Base-by-base conservation (phyloP, 2,888 invertebrate genomes). In the Cheilosia grossa region DNA sequence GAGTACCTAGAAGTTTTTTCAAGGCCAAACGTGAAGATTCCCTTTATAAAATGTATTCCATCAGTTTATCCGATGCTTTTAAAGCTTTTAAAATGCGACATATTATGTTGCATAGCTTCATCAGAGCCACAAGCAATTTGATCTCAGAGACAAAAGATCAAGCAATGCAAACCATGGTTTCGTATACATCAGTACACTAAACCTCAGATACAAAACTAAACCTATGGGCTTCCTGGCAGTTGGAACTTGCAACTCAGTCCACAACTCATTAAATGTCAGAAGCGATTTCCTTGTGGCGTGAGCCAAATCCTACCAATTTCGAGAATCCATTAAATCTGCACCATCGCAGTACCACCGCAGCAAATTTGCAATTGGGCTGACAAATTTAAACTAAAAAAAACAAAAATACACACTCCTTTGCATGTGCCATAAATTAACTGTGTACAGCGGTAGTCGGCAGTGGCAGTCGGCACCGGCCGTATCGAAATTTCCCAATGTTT, bases 401-500 rank as follows among this genome's bases (percentile, higher is more conserved):
- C 6, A 27, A 27, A 27, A 9, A 47, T 9, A 19, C 9, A 63
- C 40, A 49, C 54, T 66, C 72, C 64, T 54, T 54, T 78, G 40
- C 44, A 27, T 49, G 67, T 49, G 67, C 73, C 42, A 79, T 79
- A 79, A 79, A 83, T 83, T 74, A 63, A 69, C 37, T 19, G 40
- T 19, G 40, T 64, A 59, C 63, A 51, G 49, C 67, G 56, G 79
- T 64, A 82, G 54, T 30, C 30, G 30, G 69, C 82, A 70, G 82
- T 27, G 27, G 27, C 27, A 27, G 27, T 27, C 72, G 54, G 63
- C 40, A 17, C 42, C 3, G 33, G 61, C 63, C 82, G 74, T 79
- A 83, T 83, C 74, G 37, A 83, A 79, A 79, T 79, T 74, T 69
- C 79, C 79, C 79, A 83, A 79, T 9, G 9, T 74, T 74, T 64